Conservation (phyloP, 2,113 vertebrate species). For the Tiliqua scincoides region DNA sequence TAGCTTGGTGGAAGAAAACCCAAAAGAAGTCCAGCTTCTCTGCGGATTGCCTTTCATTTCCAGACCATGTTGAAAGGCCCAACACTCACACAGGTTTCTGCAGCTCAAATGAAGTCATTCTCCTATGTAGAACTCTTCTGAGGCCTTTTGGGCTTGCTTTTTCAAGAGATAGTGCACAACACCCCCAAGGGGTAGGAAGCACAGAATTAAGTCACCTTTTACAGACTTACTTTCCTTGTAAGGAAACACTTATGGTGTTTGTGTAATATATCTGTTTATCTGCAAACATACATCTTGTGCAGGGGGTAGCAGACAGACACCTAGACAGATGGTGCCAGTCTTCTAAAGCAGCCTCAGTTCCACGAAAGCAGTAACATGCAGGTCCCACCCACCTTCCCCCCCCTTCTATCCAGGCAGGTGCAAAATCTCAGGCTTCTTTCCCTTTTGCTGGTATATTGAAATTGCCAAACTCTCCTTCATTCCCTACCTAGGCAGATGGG, state of each 20-base stretch:
- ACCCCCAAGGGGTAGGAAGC: no score
- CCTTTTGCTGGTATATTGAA: neutral
- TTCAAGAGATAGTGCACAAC: no score
- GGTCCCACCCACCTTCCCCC: neutral
- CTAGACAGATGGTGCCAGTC: neutral
- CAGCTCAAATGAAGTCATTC: no score
- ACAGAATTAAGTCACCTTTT: neutral
- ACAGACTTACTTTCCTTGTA: neutral
- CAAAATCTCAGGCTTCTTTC: neutral
- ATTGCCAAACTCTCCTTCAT: neutral
- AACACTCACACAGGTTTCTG: no score
- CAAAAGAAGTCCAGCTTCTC: no score
- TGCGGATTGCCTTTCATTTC: no score
- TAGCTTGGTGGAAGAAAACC: no score
- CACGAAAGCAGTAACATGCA: neutral
- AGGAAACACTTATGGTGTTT: neutral
- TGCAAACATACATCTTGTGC: neutral
- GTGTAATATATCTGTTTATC: neutral
- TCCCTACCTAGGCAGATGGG: neutral
- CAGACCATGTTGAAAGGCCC: no score
- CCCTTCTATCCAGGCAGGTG: neutral
- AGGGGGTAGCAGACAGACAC: neutral
- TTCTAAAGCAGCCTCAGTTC: neutral
- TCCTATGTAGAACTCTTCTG: no score
- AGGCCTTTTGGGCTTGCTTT: no score